Base-by-base conservation (phyloP, 1,140 invertebrate species). In the Drosophila arawakana region DNA sequence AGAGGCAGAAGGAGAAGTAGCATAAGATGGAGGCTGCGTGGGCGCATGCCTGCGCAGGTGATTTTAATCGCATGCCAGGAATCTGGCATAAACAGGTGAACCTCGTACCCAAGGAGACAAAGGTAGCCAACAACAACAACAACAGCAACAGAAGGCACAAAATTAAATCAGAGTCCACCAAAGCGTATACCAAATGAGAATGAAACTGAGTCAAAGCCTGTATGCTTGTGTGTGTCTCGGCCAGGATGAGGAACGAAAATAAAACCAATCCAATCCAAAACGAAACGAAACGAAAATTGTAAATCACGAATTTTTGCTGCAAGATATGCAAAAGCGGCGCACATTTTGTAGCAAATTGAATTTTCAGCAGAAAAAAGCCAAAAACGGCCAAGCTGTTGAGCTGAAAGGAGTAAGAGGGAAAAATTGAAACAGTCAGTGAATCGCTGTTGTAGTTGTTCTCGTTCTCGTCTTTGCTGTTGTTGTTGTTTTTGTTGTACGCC, bases 81-180 rank as follows among this genome's bases (percentile, higher is more conserved):
- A 91, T 91, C 88, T 91, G 88, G 83, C 88, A 89, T 91, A 91
- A 91, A 91, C 88, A 91, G 88, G 88, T 91, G 88, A 91, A 88
- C 83, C 76, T 59, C 59, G 73, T 63, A 50, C 50, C 43, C 52
- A 34, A 46, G 39, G 78, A 66, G 80, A 74, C 62, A 70, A 75
- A 65, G 74, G 66, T 49, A 49, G 39, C 44, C 34, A 49, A 57
- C 60, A 60, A 35, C 70, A 50, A 63, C 58, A 73, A 15, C 65
- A 62, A 47, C 65, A 74, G 50, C 41, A 47, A 52, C 65, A 58
- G 15, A 61, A 62, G 49, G 15, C 57, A 63, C 74, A 78, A 69
- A 86, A 86, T 88, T 86, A 86, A 86, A 80, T 86, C 83, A 78
- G 82, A 80, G 80, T 68, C 61, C 69, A 49, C 43, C 71, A 63